Conservation (phyloP, 1,140 invertebrate species). For the Polypedilum vanderplanki region DNA sequence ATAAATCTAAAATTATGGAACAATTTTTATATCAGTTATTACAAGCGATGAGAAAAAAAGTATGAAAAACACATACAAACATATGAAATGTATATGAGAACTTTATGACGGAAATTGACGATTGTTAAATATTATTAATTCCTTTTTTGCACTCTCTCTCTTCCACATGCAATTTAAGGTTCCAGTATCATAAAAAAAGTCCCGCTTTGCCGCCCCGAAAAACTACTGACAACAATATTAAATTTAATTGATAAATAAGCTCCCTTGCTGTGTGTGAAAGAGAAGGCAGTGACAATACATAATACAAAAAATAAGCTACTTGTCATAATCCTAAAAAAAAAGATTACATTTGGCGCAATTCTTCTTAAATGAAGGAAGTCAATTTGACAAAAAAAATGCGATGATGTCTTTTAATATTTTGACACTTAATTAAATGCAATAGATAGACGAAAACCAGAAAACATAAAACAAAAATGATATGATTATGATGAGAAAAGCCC, state of each 20-base stretch:
- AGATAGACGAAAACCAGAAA: no score
- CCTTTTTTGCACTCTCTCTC: neutral
- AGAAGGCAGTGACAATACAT: neutral
- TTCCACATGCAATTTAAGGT: neutral
- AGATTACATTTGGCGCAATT: neutral
- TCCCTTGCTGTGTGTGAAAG: neutral
- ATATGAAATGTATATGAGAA: neutral
- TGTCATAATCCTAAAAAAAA: neutral
- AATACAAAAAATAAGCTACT: neutral
- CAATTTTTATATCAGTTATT: neutral
- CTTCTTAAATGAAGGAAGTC: neutral
- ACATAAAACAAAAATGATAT: no score
- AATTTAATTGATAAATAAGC: slow-evolving; percentile 25
- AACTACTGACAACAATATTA: neutral
- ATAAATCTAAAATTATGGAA: neutral
- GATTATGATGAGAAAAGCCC: no score
- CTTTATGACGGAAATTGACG: slow-evolving; percentile 22
- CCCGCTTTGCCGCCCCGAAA: slow-evolving; percentile 20
- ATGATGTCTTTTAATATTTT: neutral
- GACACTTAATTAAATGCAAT: no score
- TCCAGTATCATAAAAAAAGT: slow-evolving; percentile 24
- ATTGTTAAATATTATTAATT: neutral
- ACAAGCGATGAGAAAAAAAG: neutral
- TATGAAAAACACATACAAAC: neutral
- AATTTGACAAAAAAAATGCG: neutral